Evolutionary conservation across 1,140 invertebrate genomes (phyloP).

Genomic region (Agrilus planipennis): DNA sequence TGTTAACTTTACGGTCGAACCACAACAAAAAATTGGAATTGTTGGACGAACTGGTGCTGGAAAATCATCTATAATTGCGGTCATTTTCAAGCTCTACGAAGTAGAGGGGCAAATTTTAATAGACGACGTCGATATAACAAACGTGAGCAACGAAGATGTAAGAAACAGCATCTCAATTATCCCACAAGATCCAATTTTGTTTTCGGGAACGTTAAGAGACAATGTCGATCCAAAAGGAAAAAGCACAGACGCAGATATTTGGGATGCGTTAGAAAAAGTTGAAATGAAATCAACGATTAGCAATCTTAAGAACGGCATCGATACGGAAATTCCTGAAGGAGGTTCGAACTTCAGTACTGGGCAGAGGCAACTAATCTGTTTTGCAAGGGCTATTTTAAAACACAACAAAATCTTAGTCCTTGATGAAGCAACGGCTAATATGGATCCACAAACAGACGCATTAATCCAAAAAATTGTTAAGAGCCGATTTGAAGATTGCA

Average conservation of each 20-base stretch:
- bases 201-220: slow-evolving; percentile 41
- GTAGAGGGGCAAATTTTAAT: slow-evolving; percentile 47
- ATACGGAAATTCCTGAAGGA: slow-evolving; percentile 43
- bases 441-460: slow-evolving; percentile 57
- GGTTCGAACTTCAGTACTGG: slow-evolving; percentile 63
- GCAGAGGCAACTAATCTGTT: slow-evolving; percentile 65
- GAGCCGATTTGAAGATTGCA: slow-evolving; percentile 54
- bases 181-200: slow-evolving; percentile 52
- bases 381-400: slow-evolving; percentile 61
- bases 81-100: slow-evolving; percentile 57
- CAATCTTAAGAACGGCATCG: slow-evolving; percentile 22
- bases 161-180: slow-evolving; percentile 51
- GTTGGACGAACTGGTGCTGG: slow-evolving; percentile 40
- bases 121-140: slow-evolving; percentile 48
- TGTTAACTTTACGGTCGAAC: slow-evolving; percentile 46
- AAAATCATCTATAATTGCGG: slow-evolving; percentile 65
- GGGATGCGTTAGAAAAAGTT: slow-evolving; percentile 30
- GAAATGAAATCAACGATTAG: slow-evolving; percentile 24
- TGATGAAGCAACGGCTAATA: slow-evolving; percentile 62
- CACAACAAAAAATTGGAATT: slow-evolving; percentile 45
- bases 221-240: slow-evolving; percentile 46
- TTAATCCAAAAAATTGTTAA: slow-evolving; percentile 55
- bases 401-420: slow-evolving; percentile 65
- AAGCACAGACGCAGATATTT: slow-evolving; percentile 36
- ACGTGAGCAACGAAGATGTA: slow-evolving; percentile 45